Percentiles rank a stretch among this genome's conserved stretches.
phyloP scores from a whole-genome alignment of 30 jellyfish, hydroid and myxozoan species.

The Chrysaora quinquecirrha region DNA sequence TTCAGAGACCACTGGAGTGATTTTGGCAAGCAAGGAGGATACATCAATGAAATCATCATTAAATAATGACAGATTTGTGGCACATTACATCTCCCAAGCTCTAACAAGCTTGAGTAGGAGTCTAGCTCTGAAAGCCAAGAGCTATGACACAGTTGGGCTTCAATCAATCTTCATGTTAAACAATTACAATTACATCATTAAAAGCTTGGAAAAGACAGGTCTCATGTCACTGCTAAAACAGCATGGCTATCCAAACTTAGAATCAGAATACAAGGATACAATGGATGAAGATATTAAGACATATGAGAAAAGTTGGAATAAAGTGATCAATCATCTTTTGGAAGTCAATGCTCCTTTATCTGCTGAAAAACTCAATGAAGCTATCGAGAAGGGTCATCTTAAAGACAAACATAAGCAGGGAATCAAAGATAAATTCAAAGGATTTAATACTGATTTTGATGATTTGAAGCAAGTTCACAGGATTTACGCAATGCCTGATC shows the following conservation, averaged over 20 bases:
- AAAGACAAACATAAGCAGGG: constrained; percentile 95
- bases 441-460: constrained; percentile 95
- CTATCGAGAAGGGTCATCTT: constrained; percentile 84
- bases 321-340: constrained; percentile 77
- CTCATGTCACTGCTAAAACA: constrained; percentile 74
- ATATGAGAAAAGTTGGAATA: constrained; percentile 86
- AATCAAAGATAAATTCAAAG: constrained; percentile 95
- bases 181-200: constrained; percentile 85
- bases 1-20: constrained; percentile 81
- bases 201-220: constrained; percentile 88
- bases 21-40: constrained; percentile 52
- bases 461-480: constrained; percentile 89
- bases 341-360: constrained; percentile 79
- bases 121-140: constrained; percentile 71
- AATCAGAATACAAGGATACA: constrained; percentile 80
- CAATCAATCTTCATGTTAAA: constrained; percentile 90
- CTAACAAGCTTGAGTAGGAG: constrained; percentile 71
- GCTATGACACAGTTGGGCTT: constrained; percentile 83
- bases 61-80: constrained; percentile 43
- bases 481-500: constrained; percentile 91
- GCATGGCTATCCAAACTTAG: constrained; percentile 77
- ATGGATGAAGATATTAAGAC: constrained; percentile 75
- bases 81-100: constrained; percentile 59
- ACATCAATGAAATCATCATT: constrained; percentile 5
- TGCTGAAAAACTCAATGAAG: constrained; percentile 82